phyloP scores from a whole-genome alignment of 2,113 vertebrate genomes.

The Spea bombifrons region DNA sequence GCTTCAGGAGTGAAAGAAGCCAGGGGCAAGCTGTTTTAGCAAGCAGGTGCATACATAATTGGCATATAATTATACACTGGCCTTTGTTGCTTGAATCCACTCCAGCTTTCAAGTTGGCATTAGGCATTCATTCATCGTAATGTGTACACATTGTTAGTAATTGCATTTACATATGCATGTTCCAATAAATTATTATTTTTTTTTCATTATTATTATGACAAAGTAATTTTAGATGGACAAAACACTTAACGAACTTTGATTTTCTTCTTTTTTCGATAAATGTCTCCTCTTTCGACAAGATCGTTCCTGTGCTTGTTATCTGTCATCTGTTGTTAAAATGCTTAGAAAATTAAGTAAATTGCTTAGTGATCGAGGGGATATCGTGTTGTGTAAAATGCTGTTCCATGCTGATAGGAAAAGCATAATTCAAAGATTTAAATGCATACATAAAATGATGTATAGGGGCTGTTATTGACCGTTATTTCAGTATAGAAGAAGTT shows the following conservation, averaged over 20 bases:
- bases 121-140: constrained; percentile 27
- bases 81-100: constrained; percentile 22
- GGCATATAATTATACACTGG: constrained; percentile 33
- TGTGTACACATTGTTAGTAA: constrained; percentile 32
- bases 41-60: constrained; percentile 42
- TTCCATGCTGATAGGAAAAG: too few relatives aligned
- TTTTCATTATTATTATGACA: constrained; percentile 1
- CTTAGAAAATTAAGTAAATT: background rate
- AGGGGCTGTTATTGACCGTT: too few relatives aligned
- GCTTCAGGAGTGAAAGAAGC: constrained; percentile 2
- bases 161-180: constrained; percentile 45
- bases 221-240: background rate
- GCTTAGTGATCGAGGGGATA: background rate
- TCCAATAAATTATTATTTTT: background rate
- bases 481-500: too few relatives aligned
- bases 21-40: constrained; percentile 18
- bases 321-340: background rate
- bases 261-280: background rate
- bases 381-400: background rate
- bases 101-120: constrained; percentile 28
- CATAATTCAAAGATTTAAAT: too few relatives aligned
- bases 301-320: background rate
- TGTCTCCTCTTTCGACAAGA: background rate
- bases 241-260: too few relatives aligned
- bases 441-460: too few relatives aligned